phyloP scores from a whole-genome alignment of 2,797 vertebrate genomes.

The Zalophus californianus region DNA sequence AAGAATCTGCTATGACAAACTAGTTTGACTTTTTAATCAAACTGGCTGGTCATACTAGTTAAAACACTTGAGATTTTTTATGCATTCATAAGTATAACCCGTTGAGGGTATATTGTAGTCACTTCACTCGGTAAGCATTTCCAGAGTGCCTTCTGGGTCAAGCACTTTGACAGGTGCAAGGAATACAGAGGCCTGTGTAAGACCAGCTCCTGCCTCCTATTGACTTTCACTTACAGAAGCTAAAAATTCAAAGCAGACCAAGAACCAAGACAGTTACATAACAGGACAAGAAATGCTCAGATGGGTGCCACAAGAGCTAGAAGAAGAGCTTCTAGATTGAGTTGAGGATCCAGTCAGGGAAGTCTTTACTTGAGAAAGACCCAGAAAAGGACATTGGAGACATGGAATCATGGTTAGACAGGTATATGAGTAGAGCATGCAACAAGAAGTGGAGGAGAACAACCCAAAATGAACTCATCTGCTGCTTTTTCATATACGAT shows the following conservation, averaged over 20 bases:
- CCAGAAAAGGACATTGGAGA: neutral
- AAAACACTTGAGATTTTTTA: neutral
- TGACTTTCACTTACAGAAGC: constrained; percentile 2
- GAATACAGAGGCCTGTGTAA: neutral
- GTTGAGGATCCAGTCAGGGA: neutral
- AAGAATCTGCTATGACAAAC: neutral
- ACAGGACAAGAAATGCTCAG: neutral
- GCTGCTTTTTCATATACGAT: neutral
- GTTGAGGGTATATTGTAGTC: neutral
- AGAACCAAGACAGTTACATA: neutral
- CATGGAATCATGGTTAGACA: neutral
- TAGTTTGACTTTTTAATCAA: constrained; percentile 29
- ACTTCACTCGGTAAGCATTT: neutral
- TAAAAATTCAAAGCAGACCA: neutral
- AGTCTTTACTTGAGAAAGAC: constrained; percentile 20
- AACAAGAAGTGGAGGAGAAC: neutral
- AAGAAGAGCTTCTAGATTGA: neutral
- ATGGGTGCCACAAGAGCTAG: neutral
- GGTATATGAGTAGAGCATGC: neutral
- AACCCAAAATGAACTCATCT: neutral
- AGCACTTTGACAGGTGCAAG: neutral
- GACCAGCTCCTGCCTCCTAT: neutral
- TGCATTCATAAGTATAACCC: neutral
- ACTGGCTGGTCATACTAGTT: neutral
- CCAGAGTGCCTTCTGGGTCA: neutral